Evolutionary conservation across 1,140 invertebrate genomes (phyloP).

Genomic region (Mizuhopecten yessoensis): DNA sequence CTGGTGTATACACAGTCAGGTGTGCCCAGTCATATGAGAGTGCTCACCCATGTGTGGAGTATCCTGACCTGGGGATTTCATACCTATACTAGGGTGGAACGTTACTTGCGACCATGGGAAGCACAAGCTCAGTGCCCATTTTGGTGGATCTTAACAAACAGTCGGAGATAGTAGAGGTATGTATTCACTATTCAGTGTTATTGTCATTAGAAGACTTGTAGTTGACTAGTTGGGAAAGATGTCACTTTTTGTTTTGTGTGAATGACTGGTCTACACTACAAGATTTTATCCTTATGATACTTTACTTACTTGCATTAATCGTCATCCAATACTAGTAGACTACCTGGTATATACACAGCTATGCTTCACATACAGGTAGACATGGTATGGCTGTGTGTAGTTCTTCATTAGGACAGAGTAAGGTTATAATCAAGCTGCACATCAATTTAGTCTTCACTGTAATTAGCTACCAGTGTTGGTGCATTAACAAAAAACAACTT

Average conservation of each 20-base stretch:
- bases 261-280: too few relatives aligned
- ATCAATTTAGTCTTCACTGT: too few relatives aligned
- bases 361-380: neutral
- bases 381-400: too few relatives aligned
- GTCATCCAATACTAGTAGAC: neutral
- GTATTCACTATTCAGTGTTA: neutral
- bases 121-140: neutral
- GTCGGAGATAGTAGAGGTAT: neutral
- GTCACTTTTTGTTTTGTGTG: too few relatives aligned
- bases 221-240: too few relatives aligned
- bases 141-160: conserved; percentile 1
- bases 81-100: neutral
- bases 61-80: too few relatives aligned
- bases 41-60: neutral
- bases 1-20: neutral
- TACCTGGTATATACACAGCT: neutral
- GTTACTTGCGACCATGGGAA: neutral
- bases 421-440: too few relatives aligned
- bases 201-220: too few relatives aligned
- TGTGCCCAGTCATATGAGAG: neutral
- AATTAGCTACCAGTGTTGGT: too few relatives aligned
- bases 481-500: too few relatives aligned
- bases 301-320: neutral
- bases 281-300: too few relatives aligned
- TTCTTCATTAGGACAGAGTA: too few relatives aligned